Base-by-base conservation (phyloP, 23 tunicate species). In the Ascidia mentula region DNA sequence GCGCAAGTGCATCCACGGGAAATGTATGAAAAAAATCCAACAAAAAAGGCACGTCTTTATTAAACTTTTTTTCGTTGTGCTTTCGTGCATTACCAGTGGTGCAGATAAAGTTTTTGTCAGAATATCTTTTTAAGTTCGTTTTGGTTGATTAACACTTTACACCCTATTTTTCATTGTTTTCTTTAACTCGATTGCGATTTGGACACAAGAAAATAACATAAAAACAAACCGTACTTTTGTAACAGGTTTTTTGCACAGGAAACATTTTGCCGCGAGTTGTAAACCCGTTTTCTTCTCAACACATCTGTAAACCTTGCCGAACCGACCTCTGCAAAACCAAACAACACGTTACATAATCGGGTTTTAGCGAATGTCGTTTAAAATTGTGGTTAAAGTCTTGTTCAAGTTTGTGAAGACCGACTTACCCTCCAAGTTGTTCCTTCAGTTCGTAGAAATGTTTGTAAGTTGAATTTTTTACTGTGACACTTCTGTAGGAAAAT, bases 371-470 rank as follows among this genome's bases (percentile, higher is more conserved):
- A n/a, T n/a, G 13, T 3, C 24, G 65, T 53, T 20, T 53, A 53
- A 53, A 6, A 5, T 53, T 6, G 7, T 3, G 13, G 2, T 6
- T 26, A 53, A 6, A 53, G 1, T 20, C 24, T 53, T 9, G 65
- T 28, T 1, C 22, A 53, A 26, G 24, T 5, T 53, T 3, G 1
- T 53, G 65, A n/a, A n/a, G n/a, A n/a, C n/a, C 65, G 3, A 45
- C 96, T 75, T 38, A 91, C 97, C 97, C 97, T 38, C 97, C 97
- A 24, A 91, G 82, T 15, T 71, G 81, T 59, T 85, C 97, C 72
- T 91, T 91, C 37, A 91, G 61, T 36, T 91, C 97, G 80, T 91
- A 91, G 77, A 91, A 91, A 77, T 91, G 89, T 59, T 91, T 91
- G 85, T 89, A 91, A 28, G 89, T 91, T 4, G 97, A 81, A 38